These are phyloP conservation scores for Xyrauchen texanus DNA, from an alignment of 2,113 vertebrate genomes.

Conservation along the genomic window DNA sequence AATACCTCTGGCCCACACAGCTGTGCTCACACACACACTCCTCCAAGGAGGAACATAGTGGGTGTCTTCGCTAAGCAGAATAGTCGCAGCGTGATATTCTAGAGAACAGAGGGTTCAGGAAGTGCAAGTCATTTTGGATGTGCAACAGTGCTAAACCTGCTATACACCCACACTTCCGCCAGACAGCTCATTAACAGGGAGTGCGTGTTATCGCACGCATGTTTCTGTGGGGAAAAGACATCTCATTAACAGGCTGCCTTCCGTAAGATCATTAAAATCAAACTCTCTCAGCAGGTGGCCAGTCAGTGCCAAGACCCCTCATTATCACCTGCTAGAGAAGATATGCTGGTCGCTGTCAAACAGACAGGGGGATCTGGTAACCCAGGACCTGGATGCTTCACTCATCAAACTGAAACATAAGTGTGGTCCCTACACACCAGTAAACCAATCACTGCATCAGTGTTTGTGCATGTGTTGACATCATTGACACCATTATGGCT, in stretches of 20 bases:
- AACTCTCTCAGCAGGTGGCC: slow-evolving; percentile 27
- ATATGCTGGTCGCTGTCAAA: slow-evolving; percentile 11
- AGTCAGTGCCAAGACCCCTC: slow-evolving; percentile 32
- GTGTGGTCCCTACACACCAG: not conserved
- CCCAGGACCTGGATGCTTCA: not conserved
- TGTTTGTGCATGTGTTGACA: too few species aligned
- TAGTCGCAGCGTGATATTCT: slow-evolving; percentile 4
- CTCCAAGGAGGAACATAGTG: not conserved
- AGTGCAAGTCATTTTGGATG: slow-evolving; percentile 35
- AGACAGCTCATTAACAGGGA: slow-evolving; percentile 27
- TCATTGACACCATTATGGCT: too few species aligned
- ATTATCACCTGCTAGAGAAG: slow-evolving; percentile 3
- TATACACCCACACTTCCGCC: slow-evolving; percentile 3
- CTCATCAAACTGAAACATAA: slow-evolving; percentile 12
- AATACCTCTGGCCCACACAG: not conserved
- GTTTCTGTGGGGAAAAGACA: not conserved
- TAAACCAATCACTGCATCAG: not conserved
- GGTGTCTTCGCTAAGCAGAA: not conserved
- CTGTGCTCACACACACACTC: not conserved
- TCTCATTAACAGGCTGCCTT: slow-evolving; percentile 32
- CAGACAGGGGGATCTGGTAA: not conserved
- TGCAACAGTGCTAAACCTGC: slow-evolving; percentile 28
- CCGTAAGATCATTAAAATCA: slow-evolving; percentile 48
- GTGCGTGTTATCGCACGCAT: not conserved
- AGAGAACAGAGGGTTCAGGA: slow-evolving; percentile 8